Evolutionary conservation across 2,888 invertebrate species (phyloP).

Genomic region (Microctonus brassicae): DNA sequence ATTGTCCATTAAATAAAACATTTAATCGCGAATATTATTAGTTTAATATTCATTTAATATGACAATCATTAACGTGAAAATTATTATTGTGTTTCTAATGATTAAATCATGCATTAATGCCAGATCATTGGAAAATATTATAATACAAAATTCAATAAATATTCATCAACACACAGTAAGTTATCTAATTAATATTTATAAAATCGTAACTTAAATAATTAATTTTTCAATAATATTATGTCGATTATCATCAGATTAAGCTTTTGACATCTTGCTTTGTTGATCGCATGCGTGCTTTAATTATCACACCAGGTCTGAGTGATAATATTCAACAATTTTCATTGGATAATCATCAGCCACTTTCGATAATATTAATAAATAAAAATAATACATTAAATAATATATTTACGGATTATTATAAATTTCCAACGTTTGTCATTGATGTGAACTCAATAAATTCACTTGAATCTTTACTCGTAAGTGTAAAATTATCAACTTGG

Average conservation of each 20-base stretch:
- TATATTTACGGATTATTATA: too few relatives aligned
- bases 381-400: too few relatives aligned
- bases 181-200: neutral
- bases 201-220: neutral
- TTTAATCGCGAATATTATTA: too few relatives aligned
- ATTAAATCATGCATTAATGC: neutral
- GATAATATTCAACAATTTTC: neutral
- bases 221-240: neutral
- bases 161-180: neutral
- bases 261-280: neutral
- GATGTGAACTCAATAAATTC: neutral
- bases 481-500: neutral
- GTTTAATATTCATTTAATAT: neutral
- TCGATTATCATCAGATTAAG: neutral
- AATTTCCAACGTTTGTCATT: too few relatives aligned
- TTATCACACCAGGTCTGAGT: neutral
- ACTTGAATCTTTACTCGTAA: neutral
- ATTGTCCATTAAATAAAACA: too few relatives aligned
- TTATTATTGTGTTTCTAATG: neutral
- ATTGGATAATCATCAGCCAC: neutral
- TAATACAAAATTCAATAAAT: neutral
- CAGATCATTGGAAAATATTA: neutral
- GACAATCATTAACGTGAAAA: neutral
- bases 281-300: neutral
- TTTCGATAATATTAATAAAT: neutral